These are phyloP conservation scores for Timandra comae DNA, from an alignment of 2,888 invertebrate species.

Conservation along the genomic window DNA sequence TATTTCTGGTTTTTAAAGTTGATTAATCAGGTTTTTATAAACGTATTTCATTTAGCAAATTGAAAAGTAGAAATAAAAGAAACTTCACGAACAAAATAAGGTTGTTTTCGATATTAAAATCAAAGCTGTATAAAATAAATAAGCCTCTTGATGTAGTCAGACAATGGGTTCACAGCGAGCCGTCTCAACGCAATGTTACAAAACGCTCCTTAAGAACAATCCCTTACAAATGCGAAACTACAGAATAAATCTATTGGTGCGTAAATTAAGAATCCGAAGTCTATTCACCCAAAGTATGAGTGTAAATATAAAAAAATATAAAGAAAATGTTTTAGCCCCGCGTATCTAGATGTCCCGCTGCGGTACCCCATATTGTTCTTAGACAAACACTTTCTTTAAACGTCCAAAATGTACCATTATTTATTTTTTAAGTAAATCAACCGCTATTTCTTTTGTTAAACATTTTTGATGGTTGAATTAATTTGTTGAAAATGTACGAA, in stretches of 20 bases:
- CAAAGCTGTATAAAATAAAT: conserved; percentile 9
- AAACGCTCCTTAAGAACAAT: conserved; percentile 61
- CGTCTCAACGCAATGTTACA: conserved; percentile 56
- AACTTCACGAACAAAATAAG: no score
- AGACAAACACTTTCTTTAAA: conserved; percentile 74
- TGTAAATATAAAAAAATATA: conserved; percentile 55
- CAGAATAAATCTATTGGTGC: conserved; percentile 68
- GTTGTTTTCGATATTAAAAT: conserved; percentile 7
- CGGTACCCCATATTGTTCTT: conserved; percentile 68
- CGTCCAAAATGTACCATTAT: conserved; percentile 53
- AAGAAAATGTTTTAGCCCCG: conserved; percentile 56
- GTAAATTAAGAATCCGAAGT: conserved; percentile 68
- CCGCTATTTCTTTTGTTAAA: conserved; percentile 46
- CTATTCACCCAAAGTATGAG: conserved; percentile 58
- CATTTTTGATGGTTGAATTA: conserved; percentile 64
- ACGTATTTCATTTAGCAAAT: no score
- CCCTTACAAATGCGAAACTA: conserved; percentile 60
- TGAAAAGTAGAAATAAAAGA: no score
- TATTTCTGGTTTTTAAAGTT: no score
- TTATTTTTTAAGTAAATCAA: conserved; percentile 57
- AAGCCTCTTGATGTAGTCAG: conserved; percentile 31
- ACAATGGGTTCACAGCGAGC: conserved; percentile 37
- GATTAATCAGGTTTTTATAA: no score
- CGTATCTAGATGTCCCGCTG: conserved; percentile 73
- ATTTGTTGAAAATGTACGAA: conserved; percentile 46